Evolutionary conservation across 2,888 invertebrate genomes (phyloP).

Genomic region (Leptarthrus brevirostris): DNA sequence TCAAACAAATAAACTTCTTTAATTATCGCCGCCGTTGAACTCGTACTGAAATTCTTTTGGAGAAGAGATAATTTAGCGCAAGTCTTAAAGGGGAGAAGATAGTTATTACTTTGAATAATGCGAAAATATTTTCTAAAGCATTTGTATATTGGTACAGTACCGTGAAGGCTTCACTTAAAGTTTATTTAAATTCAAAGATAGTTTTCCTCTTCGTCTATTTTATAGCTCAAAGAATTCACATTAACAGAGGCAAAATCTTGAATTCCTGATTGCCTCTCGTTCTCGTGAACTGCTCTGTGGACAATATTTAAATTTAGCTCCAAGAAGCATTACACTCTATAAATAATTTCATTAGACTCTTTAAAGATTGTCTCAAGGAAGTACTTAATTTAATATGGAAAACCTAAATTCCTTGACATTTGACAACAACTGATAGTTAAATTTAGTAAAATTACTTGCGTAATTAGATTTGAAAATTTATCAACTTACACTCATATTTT

Average conservation of each 20-base stretch:
- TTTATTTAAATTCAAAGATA: too few species aligned
- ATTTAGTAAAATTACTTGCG: constrained; percentile 3
- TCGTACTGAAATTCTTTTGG: not conserved
- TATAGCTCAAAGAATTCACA: constrained; percentile 12
- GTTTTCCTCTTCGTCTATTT: constrained; percentile 1
- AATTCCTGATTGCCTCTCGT: constrained; percentile 31
- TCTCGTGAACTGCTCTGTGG: constrained; percentile 20
- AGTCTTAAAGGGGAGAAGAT: too few species aligned
- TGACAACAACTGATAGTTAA: not conserved
- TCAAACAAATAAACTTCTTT: constrained; percentile 27
- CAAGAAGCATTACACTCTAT: constrained; percentile 38
- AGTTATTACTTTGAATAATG: not conserved
- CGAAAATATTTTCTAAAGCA: constrained; percentile 22
- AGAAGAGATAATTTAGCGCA: not conserved
- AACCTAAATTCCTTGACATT: constrained; percentile 10
- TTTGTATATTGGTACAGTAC: too few species aligned
- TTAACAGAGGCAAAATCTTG: not conserved
- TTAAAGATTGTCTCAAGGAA: constrained; percentile 20
- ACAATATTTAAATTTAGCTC: constrained; percentile 40
- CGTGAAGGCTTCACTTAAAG: too few species aligned
- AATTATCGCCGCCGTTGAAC: constrained; percentile 17
- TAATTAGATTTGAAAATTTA: not conserved
- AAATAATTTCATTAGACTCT: constrained; percentile 17
- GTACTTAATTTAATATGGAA: constrained; percentile 1
- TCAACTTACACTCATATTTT: constrained; percentile 46